Evolutionary conservation across 2,888 invertebrate species (phyloP), one percentile per base, ranked within the genome.

Genomic region (Caenorhabditis virilis): DNA sequence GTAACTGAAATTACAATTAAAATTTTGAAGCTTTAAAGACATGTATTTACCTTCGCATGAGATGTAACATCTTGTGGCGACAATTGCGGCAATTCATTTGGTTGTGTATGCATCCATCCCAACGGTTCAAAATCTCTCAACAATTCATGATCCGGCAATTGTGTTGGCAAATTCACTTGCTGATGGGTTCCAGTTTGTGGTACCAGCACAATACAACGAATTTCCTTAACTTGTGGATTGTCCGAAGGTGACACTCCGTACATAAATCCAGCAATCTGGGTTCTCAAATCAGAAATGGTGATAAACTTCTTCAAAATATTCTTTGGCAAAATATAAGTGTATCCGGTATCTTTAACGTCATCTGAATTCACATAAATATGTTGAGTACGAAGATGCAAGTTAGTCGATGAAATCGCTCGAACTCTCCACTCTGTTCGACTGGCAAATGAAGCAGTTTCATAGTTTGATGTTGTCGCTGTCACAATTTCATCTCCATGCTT

Each of bases 111-210:
- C 86, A 98, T 97, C 81, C 82, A 83, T 55, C 87, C 87, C 15
- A 99, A 88, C 9, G 98, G 97, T 84, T 98, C 97, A 89, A 98
- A 90, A 83, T 97, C 95, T 83, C 91, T 91, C 9, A 99, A 88
- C 84, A 94, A 93, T 69, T 95, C 94, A 86, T 99, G 97, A 72
- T 89, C 89, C 1, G 98, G 97, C 76, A 95, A 88, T 57, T 90
- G 89, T 63, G 90, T 90, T 2, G 98, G 98, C 69, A 99, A 87
- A 86, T 97, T 95, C 45, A 98, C 95, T 0, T 92, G 91, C 87
- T 98, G 98, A 87, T 98, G 98, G 11, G 97, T 98, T 78, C 98
- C 98, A 94, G 95, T 97, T 85, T 98, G 98, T 18, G 98, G 98
- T 13, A 94, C 89, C 88, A 99, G 89, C 41, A 98, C 97, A 75